Evolutionary conservation across 2,888 invertebrate genomes (phyloP), one percentile per base, ranked within the genome.

Genomic region (Drosophila affinis): DNA sequence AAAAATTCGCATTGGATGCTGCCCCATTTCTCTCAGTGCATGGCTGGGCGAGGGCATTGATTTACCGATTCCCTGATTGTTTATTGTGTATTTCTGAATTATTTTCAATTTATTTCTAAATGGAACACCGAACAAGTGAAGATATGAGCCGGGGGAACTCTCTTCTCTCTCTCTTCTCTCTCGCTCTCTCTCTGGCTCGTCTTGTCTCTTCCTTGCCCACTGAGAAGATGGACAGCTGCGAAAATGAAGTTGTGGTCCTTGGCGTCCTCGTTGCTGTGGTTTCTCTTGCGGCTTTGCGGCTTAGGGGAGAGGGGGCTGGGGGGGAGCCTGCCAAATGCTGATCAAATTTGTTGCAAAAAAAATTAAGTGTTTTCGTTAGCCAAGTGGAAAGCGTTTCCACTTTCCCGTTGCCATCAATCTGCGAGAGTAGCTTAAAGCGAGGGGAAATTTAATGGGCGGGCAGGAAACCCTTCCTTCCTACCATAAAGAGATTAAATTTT

Each of bases 141-240:
- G 27, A 7, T 7, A 2, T 7, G 27, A 3, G 24, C 2, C 0
- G 21, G 21, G 21, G 21, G 5, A 24, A 24, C 24, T 24, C 24
- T 24, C 21, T 21, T 21, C 21, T 21, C 24, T 24, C 24, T 24
- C 24, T 24, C 24, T 24, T 18, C 18, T 18, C 18, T 18, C 18
- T 18, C 18, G 1, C 1, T 18, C 18, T 21, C 21, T 21, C 24
- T 24, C 24, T 24, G 24, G 24, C 24, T 24, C 24, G 4, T 24
- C 24, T 24, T 24, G 24, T 24, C 24, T 24, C 24, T 24, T 24
- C 24, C 24, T 3, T 24, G 3, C 24, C 24, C 24, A 24, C 24
- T 3, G 65, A 45, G 67, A 67, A 67, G 63, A 67, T 64, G 67
- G 67, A 63, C 67, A 67, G 64, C 63, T 67, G 64, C 34, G 34